phyloP scores from a whole-genome alignment of 2,888 invertebrate species.

The Bombylius discolor region DNA sequence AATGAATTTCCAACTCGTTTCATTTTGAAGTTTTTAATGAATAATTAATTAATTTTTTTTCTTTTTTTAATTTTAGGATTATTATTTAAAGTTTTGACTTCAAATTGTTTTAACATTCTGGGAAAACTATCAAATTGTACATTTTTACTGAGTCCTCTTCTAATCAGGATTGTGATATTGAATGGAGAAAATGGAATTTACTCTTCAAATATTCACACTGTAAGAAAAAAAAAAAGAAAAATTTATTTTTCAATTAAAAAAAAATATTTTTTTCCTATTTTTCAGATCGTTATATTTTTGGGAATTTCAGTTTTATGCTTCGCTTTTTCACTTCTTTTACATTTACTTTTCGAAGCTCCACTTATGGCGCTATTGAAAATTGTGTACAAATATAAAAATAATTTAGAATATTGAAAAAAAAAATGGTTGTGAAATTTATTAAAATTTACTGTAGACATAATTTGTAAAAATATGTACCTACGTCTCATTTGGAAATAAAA shows the following conservation, averaged over 20 bases:
- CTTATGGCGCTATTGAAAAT: constrained; percentile 37
- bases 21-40: too few relatives aligned
- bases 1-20: too few relatives aligned
- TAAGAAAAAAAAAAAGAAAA: constrained; percentile 22
- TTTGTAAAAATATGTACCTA: too few relatives aligned
- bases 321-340: constrained; percentile 37
- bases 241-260: too few relatives aligned
- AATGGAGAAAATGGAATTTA: constrained; percentile 39
- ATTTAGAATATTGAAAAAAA: too few relatives aligned
- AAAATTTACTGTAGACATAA: too few relatives aligned
- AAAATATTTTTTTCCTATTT: constrained; percentile 1
- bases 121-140: constrained; percentile 43
- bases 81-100: constrained; percentile 36
- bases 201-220: constrained; percentile 37
- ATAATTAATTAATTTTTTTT: constrained; percentile 9
- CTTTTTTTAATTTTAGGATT: constrained; percentile 27
- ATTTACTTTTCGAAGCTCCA: constrained; percentile 48
- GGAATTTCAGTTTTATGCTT: constrained; percentile 39
- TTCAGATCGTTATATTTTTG: constrained; percentile 42
- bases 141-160: constrained; percentile 41
- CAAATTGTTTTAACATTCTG: constrained; percentile 38
- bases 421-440: too few relatives aligned
- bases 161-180: constrained; percentile 38
- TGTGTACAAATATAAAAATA: neutral
- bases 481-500: too few relatives aligned